Conservation (phyloP, 2,888 invertebrate species). For the Brachypalpus laphriformis region DNA sequence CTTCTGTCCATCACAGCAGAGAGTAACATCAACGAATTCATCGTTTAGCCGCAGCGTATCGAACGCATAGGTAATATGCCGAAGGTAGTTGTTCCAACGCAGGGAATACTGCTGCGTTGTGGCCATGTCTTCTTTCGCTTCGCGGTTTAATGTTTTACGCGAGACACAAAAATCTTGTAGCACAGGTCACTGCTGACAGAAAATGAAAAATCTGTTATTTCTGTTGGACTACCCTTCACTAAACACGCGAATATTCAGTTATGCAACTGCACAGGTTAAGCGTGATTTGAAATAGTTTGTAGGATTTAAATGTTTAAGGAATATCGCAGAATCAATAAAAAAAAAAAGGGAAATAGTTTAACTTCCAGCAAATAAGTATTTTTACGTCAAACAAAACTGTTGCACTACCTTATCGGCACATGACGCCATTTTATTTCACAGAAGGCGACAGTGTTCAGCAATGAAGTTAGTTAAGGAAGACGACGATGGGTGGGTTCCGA, state of each 20-base stretch:
- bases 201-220: not conserved
- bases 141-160: slow-evolving; percentile 55
- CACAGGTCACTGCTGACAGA: slow-evolving; percentile 5
- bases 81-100: slow-evolving; percentile 93
- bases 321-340: slow-evolving; percentile 55
- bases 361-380: slow-evolving; percentile 39
- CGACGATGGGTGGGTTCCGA: too few relatives aligned
- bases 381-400: slow-evolving; percentile 61
- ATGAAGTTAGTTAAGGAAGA: too few relatives aligned
- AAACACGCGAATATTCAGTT: not conserved
- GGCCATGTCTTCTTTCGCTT: slow-evolving; percentile 82
- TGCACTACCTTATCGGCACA: slow-evolving; percentile 51
- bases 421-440: slow-evolving; percentile 64
- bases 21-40: slow-evolving; percentile 92
- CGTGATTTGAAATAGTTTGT: not conserved
- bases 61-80: slow-evolving; percentile 91
- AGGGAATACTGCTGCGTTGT: slow-evolving; percentile 92
- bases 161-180: not conserved
- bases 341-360: slow-evolving; percentile 45
- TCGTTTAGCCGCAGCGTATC: slow-evolving; percentile 88
- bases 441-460: slow-evolving; percentile 2
- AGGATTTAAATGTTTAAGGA: not conserved
- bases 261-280: not conserved
- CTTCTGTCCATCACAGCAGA: slow-evolving; percentile 92
- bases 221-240: not conserved